Percentiles rank a stretch among this genome's conserved stretches.
These are phyloP conservation scores for Desoria tigrina DNA, from an alignment of 2,888 invertebrate species.

Conservation along the genomic window DNA sequence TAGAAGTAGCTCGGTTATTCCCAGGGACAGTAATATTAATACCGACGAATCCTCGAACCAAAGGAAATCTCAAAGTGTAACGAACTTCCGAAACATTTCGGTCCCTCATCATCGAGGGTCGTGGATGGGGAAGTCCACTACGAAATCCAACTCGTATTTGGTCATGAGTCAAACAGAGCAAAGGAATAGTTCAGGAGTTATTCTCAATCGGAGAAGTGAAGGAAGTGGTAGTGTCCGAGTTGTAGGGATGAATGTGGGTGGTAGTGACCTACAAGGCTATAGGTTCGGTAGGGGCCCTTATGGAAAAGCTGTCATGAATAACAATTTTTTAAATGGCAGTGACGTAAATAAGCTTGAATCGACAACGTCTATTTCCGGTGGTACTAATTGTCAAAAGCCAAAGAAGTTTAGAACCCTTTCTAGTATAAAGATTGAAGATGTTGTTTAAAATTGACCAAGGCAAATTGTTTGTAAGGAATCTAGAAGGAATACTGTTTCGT, in stretches of 20 bases:
- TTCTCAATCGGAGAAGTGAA: background rate
- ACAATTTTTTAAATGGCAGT: constrained; percentile 11
- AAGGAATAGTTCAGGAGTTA: background rate
- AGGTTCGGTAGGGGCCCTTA: background rate
- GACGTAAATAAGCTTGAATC: background rate
- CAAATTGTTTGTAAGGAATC: no score
- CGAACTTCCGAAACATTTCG: constrained; percentile 42
- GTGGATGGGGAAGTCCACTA: constrained; percentile 2
- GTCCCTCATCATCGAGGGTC: constrained; percentile 13
- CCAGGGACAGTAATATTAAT: background rate
- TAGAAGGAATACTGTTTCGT: no score
- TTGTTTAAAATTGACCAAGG: constrained; percentile 21
- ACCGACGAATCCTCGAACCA: constrained; percentile 7
- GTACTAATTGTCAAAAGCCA: constrained; percentile 18
- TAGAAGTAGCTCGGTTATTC: background rate
- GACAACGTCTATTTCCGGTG: background rate
- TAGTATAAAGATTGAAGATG: constrained; percentile 16
- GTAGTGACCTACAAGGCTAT: background rate
- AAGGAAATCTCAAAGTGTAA: constrained; percentile 46
- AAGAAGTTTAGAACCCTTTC: constrained; percentile 18
- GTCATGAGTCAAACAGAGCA: background rate
- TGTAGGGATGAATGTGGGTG: no score
- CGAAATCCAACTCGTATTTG: constrained; percentile 31
- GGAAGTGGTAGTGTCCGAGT: background rate
- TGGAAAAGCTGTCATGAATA: constrained; percentile 12